Base-by-base conservation (phyloP, 2,888 invertebrate species). In the Gonocerus acuteangulatus region DNA sequence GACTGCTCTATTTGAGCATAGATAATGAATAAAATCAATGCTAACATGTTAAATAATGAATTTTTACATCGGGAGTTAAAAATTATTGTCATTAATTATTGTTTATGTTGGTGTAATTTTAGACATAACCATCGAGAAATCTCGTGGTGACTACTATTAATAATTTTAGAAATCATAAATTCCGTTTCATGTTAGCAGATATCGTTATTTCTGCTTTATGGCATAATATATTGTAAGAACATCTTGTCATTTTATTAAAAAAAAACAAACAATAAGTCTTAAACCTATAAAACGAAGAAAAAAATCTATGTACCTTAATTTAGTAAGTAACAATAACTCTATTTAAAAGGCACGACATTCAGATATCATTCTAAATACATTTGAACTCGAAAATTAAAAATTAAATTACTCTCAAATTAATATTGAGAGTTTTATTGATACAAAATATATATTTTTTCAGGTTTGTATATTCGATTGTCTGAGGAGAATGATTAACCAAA, bases 381-480 rank as follows among this genome's bases (percentile, higher is more conserved):
- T 34, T 39, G 22, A 52, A 52, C 36, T 21, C 32, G 52, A 39
- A 52, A 39, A 21, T 21, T 7, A 6, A 39, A 15, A 39, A 3
- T 15, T n/a, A 13, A 39, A 39, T 9, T 9, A 39, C 39, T 39
- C 39, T n/a, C 39, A 39, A 39, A 39, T n/a, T 39, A 39, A n/a
- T 39, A 39, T 4, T n/a, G 15, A 15, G 7, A 9, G 4, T 52
- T 22, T 39, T 23, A 36, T 42, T 22, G 39, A 19, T 52, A 52
- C 23, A 34, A 52, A 52, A 52, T 52, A 52, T 52, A 52, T 52
- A 52, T 52, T n/a, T n/a, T 52, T 52, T 39, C 52, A 42, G n/a
- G 21, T 52, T 19, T 52, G 39, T 52, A 36, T 52, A 36, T 52
- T 52, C 36, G 52, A 52, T 52, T 52, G 52, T 52, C 52, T 52